Evolutionary conservation across 1,140 invertebrate genomes (phyloP).

Genomic region (Diprion similis): DNA sequence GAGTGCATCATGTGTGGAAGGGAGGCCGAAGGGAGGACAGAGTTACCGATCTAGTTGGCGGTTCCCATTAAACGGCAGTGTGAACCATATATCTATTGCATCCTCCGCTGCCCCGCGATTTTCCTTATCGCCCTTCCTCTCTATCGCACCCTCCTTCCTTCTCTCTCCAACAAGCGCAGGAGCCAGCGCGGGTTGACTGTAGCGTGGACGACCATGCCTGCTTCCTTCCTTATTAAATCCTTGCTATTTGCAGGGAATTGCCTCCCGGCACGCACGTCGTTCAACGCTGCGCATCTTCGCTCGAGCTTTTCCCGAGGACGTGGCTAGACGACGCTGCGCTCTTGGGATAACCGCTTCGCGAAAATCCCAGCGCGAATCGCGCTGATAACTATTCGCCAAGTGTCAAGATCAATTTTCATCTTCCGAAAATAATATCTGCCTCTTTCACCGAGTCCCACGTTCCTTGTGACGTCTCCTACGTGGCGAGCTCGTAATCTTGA

Average conservation of each 20-base stretch:
- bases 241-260: constrained; percentile 45
- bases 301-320: background rate
- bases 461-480: background rate
- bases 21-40: background rate
- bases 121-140: background rate
- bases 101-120: background rate
- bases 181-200: constrained; percentile 27
- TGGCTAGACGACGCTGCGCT: no score
- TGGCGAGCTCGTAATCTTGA: constrained; percentile 46
- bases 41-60: constrained; percentile 34
- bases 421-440: constrained; percentile 11
- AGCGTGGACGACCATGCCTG: constrained; percentile 40
- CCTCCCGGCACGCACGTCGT: constrained; percentile 47
- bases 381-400: background rate
- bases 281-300: background rate
- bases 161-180: background rate
- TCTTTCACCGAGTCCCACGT: no score
- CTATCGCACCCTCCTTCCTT: background rate
- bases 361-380: background rate
- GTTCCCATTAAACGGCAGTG: constrained; percentile 39
- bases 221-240: constrained; percentile 51
- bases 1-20: constrained; percentile 22
- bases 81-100: constrained; percentile 37
- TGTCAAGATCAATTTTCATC: constrained; percentile 19
- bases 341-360: background rate